phyloP scores from a whole-genome alignment of 2,888 invertebrate genomes.

The Tipula confusa region DNA sequence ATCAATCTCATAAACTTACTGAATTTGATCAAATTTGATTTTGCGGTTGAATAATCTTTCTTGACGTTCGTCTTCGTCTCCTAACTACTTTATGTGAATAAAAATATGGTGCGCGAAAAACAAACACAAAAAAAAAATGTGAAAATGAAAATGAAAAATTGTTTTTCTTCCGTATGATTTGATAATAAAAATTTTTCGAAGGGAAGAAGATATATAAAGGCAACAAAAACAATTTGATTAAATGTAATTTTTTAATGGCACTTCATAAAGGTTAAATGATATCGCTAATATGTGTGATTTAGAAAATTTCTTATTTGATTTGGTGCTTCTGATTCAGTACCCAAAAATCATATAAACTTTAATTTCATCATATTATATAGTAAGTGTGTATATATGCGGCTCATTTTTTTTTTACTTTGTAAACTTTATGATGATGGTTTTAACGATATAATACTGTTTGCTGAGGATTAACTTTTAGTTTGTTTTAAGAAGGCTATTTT shows the following conservation, averaged over 20 bases:
- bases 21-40: not conserved
- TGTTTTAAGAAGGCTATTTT: not conserved
- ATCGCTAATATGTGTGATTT: not conserved
- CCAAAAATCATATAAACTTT: not conserved
- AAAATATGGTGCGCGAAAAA: not conserved
- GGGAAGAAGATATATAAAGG: not conserved
- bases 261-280: not conserved
- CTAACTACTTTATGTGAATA: not conserved
- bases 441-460: not conserved
- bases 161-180: not conserved
- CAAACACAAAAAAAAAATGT: not conserved
- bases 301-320: not conserved
- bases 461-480: not conserved
- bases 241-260: not conserved
- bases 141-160: slow-evolving; percentile 6
- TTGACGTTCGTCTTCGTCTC: not conserved
- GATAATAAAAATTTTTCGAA: not conserved
- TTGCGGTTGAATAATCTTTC: not conserved
- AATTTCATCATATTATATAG: not conserved
- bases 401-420: not conserved
- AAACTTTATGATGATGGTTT: not conserved
- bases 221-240: not conserved
- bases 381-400: not conserved
- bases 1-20: not conserved
- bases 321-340: not conserved